These are phyloP conservation scores for Trachelus tabidus DNA, from an alignment of 2,888 invertebrate genomes.

Conservation along the genomic window DNA sequence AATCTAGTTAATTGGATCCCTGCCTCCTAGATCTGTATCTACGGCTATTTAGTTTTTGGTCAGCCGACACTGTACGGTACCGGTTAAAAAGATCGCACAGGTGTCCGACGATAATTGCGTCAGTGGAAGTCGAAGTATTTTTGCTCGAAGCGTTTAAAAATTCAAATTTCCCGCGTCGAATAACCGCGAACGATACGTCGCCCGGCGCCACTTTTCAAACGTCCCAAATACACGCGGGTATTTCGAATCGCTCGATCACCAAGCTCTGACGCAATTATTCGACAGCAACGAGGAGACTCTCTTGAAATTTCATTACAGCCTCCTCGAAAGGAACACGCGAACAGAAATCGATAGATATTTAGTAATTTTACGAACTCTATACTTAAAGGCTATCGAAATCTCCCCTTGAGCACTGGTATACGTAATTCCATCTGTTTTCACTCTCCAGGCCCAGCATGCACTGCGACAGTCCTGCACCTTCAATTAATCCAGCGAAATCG, in stretches of 20 bases:
- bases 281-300: not conserved
- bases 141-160: not conserved
- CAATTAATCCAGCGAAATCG: conserved; percentile 30
- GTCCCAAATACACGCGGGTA: not conserved
- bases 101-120: not conserved
- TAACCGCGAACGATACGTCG: not conserved
- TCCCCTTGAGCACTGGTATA: not conserved
- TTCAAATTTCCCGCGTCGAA: not conserved
- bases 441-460: not conserved
- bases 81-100: not conserved
- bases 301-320: not conserved
- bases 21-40: not conserved
- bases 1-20: conserved; percentile 1
- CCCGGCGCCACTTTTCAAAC: not conserved
- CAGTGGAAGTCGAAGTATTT: not conserved
- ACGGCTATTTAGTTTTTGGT: not conserved
- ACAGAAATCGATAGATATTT: not conserved
- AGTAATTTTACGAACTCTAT: not conserved
- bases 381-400: not conserved
- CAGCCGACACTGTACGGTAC: not conserved
- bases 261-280: not conserved
- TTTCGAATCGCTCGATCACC: not conserved
- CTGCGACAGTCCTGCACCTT: not conserved
- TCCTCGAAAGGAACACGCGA: not conserved
- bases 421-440: not conserved